phyloP scores from a whole-genome alignment of 2,113 vertebrate genomes.

The Lycocorax pyrrhopterus region DNA sequence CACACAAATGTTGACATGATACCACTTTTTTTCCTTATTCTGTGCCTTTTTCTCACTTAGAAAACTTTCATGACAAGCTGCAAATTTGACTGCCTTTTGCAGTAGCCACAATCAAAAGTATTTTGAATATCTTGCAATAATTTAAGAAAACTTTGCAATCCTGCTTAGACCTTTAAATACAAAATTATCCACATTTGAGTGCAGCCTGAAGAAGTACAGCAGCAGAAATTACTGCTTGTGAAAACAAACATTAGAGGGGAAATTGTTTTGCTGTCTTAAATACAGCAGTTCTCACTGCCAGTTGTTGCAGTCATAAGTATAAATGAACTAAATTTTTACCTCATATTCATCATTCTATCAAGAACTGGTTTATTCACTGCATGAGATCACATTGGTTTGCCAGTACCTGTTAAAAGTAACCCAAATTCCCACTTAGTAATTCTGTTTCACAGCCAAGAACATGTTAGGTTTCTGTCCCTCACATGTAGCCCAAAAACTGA shows the following conservation, averaged over 20 bases:
- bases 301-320: not conserved
- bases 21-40: not conserved
- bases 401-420: not conserved
- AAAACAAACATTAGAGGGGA: not conserved
- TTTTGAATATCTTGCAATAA: not conserved
- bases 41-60: not conserved
- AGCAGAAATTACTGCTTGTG: not conserved
- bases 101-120: not conserved
- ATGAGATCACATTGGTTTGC: not conserved
- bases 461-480: not conserved
- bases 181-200: not conserved
- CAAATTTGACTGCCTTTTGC: not conserved
- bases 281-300: not conserved
- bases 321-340: not conserved
- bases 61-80: not conserved
- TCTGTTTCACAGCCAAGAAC: not conserved
- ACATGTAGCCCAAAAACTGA: not conserved
- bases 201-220: not conserved
- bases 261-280: not conserved
- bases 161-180: not conserved
- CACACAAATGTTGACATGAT: not conserved
- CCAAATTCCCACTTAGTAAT: not conserved
- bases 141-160: not conserved
- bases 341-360: not conserved
- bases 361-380: not conserved